Conservation (phyloP, 2,888 invertebrate genomes). For the Pantelozetes paolii region DNA sequence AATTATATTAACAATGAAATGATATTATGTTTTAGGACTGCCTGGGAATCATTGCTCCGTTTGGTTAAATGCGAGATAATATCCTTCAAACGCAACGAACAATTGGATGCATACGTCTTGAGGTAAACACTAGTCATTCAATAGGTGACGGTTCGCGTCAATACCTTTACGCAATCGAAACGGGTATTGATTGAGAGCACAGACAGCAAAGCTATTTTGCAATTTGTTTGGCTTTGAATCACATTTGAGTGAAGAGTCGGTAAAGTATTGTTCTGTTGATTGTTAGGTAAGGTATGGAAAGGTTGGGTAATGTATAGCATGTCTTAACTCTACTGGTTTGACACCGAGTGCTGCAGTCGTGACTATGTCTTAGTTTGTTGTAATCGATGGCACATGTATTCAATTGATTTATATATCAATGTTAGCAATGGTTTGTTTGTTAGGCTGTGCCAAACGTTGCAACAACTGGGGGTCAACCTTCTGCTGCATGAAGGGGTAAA, state of each 20-base stretch:
- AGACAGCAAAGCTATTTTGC: not conserved
- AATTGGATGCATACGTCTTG: slow-evolving; percentile 90
- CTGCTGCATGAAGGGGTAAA: not conserved
- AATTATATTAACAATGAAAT: not conserved
- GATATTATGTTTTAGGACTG: slow-evolving; percentile 40
- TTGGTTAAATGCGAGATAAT: slow-evolving; percentile 94
- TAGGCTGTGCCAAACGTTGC: not conserved
- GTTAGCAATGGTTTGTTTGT: not conserved
- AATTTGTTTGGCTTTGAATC: not conserved
- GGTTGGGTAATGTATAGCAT: not conserved
- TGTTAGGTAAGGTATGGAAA: not conserved
- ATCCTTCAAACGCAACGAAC: slow-evolving; percentile 79
- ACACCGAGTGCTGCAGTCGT: not conserved
- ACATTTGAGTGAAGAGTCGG: slow-evolving; percentile 31
- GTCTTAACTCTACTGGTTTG: slow-evolving; percentile 7
- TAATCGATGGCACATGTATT: not conserved
- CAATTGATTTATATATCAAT: not conserved
- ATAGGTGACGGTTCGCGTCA: not conserved
- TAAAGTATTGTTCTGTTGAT: slow-evolving; percentile 2
- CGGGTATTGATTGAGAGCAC: slow-evolving; percentile 16
- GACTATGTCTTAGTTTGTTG: not conserved
- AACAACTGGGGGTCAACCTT: slow-evolving; percentile 1
- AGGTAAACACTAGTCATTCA: slow-evolving; percentile 61
- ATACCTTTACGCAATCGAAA: not conserved
- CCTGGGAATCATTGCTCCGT: slow-evolving; percentile 79